Evolutionary conservation across 2,888 invertebrate genomes (phyloP), one percentile per base, ranked within the genome.

Genomic region (Nymphalis polychloros): DNA sequence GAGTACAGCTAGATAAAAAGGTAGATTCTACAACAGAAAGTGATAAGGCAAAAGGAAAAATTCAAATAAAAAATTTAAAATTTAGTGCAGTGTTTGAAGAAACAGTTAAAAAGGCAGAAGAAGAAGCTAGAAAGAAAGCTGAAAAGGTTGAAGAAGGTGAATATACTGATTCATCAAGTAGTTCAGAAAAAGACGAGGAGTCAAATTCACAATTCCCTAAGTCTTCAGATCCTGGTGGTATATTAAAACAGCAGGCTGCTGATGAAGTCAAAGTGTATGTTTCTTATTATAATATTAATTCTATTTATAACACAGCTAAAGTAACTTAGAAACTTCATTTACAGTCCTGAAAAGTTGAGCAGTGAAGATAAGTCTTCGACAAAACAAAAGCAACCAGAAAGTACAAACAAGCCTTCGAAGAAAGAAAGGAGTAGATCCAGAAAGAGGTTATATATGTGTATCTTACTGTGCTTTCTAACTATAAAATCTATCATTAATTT

Each of bases 11-110:
- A 63, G 86, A 87, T n/a, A 80, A 75, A 73, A 88, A 84, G 63
- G 67, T 73, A 69, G 86, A 87, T 23, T 31, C 72, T n/a, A 72
- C 72, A 63, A 46, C 76, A 2, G 92, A 93, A 23, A 80, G 72
- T 79, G 93, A 92, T 63, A 92, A 89, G 75, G 75, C 83, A 8
- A 93, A 93, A 76, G 84, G 89, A 59, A 95, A 94, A 88, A 96
- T 96, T 76, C 90, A 93, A 76, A 96, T 95, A 71, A 95, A 95
- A 81, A 94, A 95, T 81, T 85, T 95, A 17, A 96, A 95, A 78
- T 94, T 94, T 70, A 95, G 95, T 81, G 86, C 93, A 23, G 94
- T 95, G 23, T 95, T 94, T 85, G 95, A 94, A 77, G 94, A 94
- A 73, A 94, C 94, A 8, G 94, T 95, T 0, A 94, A 94, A 77